Evolutionary conservation across 2,113 vertebrate species (phyloP).

Genomic region (Calyptomena viridis): DNA sequence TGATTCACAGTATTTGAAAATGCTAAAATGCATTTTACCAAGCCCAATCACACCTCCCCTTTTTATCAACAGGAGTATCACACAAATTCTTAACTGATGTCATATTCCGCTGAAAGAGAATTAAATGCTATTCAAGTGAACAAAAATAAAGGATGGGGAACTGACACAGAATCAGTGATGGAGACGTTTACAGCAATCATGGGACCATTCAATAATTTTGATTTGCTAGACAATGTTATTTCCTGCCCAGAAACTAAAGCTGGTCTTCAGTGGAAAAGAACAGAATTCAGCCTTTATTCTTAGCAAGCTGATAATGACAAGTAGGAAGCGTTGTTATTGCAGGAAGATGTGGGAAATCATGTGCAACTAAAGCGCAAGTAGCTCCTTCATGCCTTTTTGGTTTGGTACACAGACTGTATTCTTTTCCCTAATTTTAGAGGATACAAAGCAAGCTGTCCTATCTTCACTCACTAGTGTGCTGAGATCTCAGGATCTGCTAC

Average conservation of each 20-base stretch:
- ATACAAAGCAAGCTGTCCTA: neutral
- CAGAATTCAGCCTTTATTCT: neutral
- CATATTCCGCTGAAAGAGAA: neutral
- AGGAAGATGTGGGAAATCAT: neutral
- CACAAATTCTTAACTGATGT: neutral
- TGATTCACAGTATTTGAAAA: neutral
- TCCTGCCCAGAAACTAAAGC: neutral
- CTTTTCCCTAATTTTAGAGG: neutral
- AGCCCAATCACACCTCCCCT: neutral
- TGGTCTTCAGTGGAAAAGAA: neutral
- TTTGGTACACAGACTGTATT: neutral
- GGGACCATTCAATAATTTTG: neutral
- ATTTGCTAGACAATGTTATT: neutral
- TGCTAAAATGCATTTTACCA: neutral
- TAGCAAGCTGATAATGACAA: neutral
- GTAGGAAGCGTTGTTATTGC: neutral
- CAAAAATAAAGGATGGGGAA: neutral
- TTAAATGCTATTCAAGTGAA: neutral
- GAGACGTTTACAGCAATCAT: neutral
- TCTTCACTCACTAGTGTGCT: neutral
- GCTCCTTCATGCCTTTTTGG: neutral
- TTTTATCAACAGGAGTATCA: neutral
- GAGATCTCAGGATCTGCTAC: neutral
- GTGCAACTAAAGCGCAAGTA: neutral
- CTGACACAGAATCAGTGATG: neutral